Percentiles rank a stretch among this genome's conserved stretches.
phyloP scores from a whole-genome alignment of 2,888 invertebrate species.

The Conistra vaccinii region DNA sequence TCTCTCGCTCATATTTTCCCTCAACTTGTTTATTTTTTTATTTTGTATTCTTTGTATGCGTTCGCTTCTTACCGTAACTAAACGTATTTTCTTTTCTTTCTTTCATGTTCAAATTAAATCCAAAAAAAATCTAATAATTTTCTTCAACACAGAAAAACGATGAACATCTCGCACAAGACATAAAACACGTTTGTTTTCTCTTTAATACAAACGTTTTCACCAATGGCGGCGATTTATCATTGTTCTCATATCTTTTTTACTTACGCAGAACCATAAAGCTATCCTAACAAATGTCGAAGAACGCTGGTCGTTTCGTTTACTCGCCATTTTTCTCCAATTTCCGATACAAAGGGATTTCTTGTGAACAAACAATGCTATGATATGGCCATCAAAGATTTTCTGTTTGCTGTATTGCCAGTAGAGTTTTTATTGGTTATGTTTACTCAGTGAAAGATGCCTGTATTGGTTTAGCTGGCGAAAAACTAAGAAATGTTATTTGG shows the following conservation, averaged over 20 bases:
- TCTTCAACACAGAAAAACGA: slow-evolving; percentile 1
- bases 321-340: slow-evolving; percentile 55
- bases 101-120: neutral
- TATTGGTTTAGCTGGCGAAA: neutral
- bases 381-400: slow-evolving; percentile 34
- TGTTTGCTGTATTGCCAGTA: slow-evolving; percentile 13
- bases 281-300: slow-evolving; percentile 21
- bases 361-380: slow-evolving; percentile 48
- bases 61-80: too few species aligned
- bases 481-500: neutral
- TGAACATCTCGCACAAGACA: neutral
- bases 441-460: neutral
- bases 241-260: slow-evolving; percentile 20
- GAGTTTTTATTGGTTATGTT: slow-evolving; percentile 9
- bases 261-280: slow-evolving; percentile 28
- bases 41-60: too few species aligned
- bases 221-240: slow-evolving; percentile 24
- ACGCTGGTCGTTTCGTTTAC: slow-evolving; percentile 30
- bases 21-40: too few species aligned
- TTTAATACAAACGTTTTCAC: slow-evolving; percentile 25
- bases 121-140: neutral
- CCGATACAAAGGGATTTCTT: slow-evolving; percentile 39
- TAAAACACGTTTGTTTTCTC: slow-evolving; percentile 29
- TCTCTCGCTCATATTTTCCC: too few species aligned
- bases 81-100: too few species aligned